These are phyloP conservation scores for Phrynocephalus vlangalii DNA, from an alignment of 2,797 vertebrate species.

Conservation along the genomic window DNA sequence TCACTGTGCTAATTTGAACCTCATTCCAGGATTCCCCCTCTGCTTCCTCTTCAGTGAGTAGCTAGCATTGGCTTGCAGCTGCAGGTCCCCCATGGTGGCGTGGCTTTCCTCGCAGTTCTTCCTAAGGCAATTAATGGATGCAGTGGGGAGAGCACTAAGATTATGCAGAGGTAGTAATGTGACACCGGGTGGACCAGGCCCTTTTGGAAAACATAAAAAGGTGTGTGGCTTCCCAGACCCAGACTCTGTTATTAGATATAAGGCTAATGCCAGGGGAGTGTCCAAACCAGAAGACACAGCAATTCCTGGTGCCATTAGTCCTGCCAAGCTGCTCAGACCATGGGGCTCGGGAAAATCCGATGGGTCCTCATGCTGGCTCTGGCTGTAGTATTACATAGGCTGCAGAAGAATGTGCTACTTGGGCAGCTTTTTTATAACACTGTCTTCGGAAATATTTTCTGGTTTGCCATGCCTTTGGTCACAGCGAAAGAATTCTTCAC, in stretches of 20 bases:
- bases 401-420: background rate
- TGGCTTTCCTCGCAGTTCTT: background rate
- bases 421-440: background rate
- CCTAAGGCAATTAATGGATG: no score
- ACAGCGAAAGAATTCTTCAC: background rate
- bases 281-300: background rate
- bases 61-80: background rate
- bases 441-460: background rate
- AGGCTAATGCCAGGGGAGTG: background rate
- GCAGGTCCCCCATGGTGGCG: background rate
- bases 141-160: no score
- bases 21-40: background rate
- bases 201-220: background rate
- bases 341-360: background rate
- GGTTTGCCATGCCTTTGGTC: background rate
- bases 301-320: no score
- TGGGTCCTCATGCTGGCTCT: background rate
- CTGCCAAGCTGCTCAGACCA: no score
- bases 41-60: background rate
- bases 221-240: background rate
- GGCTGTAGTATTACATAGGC: background rate
- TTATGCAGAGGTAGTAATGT: background rate
- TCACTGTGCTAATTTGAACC: no score
- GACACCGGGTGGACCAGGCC: background rate
- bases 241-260: background rate